Evolutionary conservation across 1,140 invertebrate species (phyloP).

Genomic region (Vollenhovia emeryi): DNA sequence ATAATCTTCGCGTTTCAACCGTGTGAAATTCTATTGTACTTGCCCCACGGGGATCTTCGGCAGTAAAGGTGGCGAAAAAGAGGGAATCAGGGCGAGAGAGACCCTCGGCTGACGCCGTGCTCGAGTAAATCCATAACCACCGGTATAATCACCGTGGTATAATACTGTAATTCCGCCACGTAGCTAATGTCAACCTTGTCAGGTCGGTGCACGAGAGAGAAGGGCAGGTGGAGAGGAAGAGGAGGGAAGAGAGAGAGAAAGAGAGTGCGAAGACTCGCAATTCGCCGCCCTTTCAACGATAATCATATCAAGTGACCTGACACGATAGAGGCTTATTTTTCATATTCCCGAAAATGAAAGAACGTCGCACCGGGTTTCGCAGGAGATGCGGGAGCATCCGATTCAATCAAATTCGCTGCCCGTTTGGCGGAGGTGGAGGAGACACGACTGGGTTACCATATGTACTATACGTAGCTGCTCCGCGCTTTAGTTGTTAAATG

Average conservation of each 20-base stretch:
- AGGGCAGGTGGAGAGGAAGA: neutral
- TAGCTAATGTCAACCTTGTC: neutral
- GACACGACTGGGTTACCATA: conserved; percentile 19
- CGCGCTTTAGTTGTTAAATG: conserved; percentile 15
- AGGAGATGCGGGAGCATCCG: neutral
- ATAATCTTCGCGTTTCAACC: neutral
- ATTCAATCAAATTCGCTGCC: conserved; percentile 55
- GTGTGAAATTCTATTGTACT: neutral
- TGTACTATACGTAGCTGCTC: neutral
- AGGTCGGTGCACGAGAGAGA: neutral
- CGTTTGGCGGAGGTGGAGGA: neutral
- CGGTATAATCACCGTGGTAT: neutral
- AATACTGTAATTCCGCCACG: neutral
- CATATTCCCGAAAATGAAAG: conserved; percentile 36
- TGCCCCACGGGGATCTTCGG: neutral
- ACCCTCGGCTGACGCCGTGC: neutral
- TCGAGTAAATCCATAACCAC: neutral
- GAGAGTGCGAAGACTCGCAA: neutral
- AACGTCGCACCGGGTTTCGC: neutral
- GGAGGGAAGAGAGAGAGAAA: neutral
- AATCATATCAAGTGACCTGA: conserved; percentile 63
- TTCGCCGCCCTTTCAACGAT: conserved; percentile 22
- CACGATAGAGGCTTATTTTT: conserved; percentile 59
- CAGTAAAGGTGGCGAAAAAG: neutral
- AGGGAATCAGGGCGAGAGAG: neutral